phyloP scores from a whole-genome alignment of 2,888 invertebrate genomes.

The Phengaris arion region DNA sequence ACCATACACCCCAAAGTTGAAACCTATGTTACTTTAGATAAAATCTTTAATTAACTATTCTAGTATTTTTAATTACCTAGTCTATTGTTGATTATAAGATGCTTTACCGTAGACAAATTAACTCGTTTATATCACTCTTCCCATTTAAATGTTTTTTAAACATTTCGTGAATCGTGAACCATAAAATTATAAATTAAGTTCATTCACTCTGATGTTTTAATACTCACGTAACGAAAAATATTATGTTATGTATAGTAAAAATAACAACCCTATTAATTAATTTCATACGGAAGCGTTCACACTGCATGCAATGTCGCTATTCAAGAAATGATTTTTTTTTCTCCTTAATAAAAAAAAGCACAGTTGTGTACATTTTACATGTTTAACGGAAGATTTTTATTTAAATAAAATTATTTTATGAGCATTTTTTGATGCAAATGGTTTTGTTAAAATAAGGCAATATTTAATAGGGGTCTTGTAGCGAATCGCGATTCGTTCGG shows the following conservation, averaged over 20 bases:
- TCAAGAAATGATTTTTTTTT: background rate
- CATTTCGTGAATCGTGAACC: background rate
- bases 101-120: too few species aligned
- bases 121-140: too few species aligned
- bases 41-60: too few species aligned
- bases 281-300: constrained; percentile 14
- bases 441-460: background rate
- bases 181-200: background rate
- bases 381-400: background rate
- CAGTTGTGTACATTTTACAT: background rate
- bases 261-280: constrained; percentile 20
- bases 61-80: too few species aligned
- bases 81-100: too few species aligned
- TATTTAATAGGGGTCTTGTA: background rate
- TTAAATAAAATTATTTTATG: background rate
- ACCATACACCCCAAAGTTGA: too few species aligned
- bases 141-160: too few species aligned
- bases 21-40: too few species aligned
- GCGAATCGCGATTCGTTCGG: too few species aligned
- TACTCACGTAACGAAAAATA: constrained; percentile 4
- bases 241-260: background rate
- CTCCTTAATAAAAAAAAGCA: constrained; percentile 2
- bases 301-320: constrained; percentile 14
- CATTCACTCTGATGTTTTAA: background rate
- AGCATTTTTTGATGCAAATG: background rate